phyloP scores from a whole-genome alignment of 2,888 invertebrate genomes.

The Drosophila mimetica region DNA sequence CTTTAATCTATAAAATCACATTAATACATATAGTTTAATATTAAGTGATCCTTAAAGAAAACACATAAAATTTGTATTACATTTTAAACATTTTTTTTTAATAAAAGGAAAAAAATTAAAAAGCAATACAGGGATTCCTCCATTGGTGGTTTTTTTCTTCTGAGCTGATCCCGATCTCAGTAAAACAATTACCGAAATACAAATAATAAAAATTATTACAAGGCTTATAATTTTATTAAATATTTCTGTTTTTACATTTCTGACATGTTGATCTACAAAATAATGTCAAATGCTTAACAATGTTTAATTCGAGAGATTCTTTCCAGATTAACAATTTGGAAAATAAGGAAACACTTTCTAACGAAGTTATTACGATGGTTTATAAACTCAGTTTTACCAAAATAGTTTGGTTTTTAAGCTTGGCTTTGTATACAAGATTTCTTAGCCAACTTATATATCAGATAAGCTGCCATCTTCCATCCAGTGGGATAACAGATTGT shows the following conservation, averaged over 20 bases:
- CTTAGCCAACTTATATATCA: not conserved
- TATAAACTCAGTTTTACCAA: not conserved
- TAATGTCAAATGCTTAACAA: not conserved
- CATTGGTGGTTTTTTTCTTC: too few relatives aligned
- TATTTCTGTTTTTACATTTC: not conserved
- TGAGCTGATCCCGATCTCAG: too few relatives aligned
- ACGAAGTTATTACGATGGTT: not conserved
- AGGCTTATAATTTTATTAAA: not conserved
- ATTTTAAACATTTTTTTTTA: too few relatives aligned
- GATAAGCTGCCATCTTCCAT: not conserved
- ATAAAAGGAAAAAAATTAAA: too few relatives aligned
- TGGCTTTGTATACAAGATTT: not conserved
- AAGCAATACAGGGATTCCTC: too few relatives aligned
- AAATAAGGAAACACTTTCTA: not conserved
- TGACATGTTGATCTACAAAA: not conserved
- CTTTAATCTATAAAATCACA: not conserved
- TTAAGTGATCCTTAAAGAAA: too few relatives aligned
- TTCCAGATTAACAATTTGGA: not conserved
- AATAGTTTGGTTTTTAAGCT: not conserved
- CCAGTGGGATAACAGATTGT: not conserved
- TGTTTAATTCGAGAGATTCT: not conserved
- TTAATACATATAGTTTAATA: not conserved
- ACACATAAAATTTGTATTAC: too few relatives aligned
- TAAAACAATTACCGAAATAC: not conserved
- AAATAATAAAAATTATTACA: not conserved